Evolutionary conservation across 2,113 vertebrate genomes (phyloP), one percentile per base, ranked within the genome.

Genomic region (Bambusicola thoracicus): DNA sequence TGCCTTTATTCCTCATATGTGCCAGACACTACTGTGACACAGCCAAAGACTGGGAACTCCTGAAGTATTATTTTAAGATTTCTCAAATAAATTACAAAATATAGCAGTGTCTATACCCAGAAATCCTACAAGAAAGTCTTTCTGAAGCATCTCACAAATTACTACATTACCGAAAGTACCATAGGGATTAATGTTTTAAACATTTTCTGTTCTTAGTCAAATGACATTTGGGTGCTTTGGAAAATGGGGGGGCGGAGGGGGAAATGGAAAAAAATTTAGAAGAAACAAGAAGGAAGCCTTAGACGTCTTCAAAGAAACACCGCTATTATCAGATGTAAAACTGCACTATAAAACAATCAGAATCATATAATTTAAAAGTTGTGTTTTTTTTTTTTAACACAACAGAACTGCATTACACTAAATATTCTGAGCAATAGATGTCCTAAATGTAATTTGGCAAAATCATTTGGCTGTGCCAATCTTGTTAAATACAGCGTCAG

Each of bases 261-360:
- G 8, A 27, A 38, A 62, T 11, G 36, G 32, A 55, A 58, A 58
- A 32, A 13, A 17, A 34, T 80, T 89, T 49, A 73, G 59, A 77
- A 95, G 49, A 80, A 93, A 51, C 73, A 2, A 74, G 80, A 93
- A 85, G 29, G 89, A 96, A 87, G 92, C 55, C 34, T 70, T 91
- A 94, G 85, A 94, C 89, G 46, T 74, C 89, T 93, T 95, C 93
- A 94, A 90, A 96, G 93, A 81, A 93, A 55, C 6, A 73, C 77
- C 61, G 66, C 67, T 89, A 79, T 76, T 70, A 91, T 40, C 14
- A 56, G 94, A 91, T 4, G 10, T 87, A 78, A 92, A 91, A 65
- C 69, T 92, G 19, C 32, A 56, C 49, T 41, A 75, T 87, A 92
- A 94, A 92, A 88, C 61, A 87, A 74, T 92, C 89, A 65, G n/a